These are phyloP conservation scores for Cataglyphis altisquamis DNA, from an alignment of 2,888 invertebrate genomes.

Conservation along the genomic window DNA sequence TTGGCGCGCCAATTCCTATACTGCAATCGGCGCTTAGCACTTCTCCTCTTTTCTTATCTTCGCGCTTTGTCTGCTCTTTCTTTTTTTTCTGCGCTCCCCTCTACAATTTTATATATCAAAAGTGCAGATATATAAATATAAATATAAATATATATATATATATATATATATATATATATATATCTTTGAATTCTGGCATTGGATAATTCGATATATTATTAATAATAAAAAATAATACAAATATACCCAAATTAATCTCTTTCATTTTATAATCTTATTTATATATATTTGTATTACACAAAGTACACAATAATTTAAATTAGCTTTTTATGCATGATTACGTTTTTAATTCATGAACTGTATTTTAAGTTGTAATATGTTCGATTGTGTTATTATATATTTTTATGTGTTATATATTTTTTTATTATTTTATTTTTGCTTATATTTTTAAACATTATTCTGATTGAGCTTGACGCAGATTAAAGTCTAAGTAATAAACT, in stretches of 20 bases:
- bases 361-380: not conserved
- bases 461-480: constrained; percentile 12
- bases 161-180: not conserved
- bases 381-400: not conserved
- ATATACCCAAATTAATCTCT: not conserved
- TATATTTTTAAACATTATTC: not conserved
- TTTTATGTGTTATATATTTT: not conserved
- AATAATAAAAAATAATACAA: not conserved
- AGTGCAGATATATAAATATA: not conserved
- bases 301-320: constrained; percentile 10
- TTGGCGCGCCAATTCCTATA: constrained; percentile 79
- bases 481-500: constrained; percentile 33
- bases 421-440: constrained; percentile 12
- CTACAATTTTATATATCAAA: not conserved
- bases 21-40: constrained; percentile 59
- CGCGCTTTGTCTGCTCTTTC: not conserved
- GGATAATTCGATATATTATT: constrained; percentile 4
- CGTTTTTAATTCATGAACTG: not conserved
- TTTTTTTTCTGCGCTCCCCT: not conserved
- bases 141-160: not conserved
- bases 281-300: not conserved
- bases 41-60: constrained; percentile 3
- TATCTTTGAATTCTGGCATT: not conserved
- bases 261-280: not conserved
- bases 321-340: constrained; percentile 8